A percentile compares a stretch with the other conserved stretches of the same genome.
phyloP scores from a whole-genome alignment of 2,113 vertebrate species.

The Cnemophilus loriae region DNA sequence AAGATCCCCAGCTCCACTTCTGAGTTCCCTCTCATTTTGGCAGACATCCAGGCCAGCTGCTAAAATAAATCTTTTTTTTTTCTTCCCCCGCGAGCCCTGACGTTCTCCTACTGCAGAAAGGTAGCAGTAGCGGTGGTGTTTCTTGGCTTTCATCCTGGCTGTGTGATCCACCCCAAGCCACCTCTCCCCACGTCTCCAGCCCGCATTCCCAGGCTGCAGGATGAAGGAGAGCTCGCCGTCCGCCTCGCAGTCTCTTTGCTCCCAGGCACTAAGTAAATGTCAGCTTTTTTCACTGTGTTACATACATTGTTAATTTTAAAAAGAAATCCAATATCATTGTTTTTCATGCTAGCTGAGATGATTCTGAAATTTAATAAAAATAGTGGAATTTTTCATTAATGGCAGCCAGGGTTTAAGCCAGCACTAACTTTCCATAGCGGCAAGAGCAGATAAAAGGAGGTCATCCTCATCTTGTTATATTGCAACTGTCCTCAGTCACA shows the following conservation, averaged over 20 bases:
- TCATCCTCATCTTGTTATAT: neutral
- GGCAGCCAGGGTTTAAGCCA: neutral
- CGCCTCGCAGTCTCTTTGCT: conserved; percentile 27
- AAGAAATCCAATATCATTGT: conserved; percentile 57
- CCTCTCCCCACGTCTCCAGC: neutral
- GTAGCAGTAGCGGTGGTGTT: neutral
- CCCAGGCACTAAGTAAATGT: conserved; percentile 63
- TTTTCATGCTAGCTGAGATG: conserved; percentile 41
- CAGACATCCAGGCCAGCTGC: conserved; percentile 26
- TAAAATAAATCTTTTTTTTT: neutral
- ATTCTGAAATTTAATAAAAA: conserved; percentile 62
- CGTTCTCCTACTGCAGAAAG: neutral
- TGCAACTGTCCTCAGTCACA: neutral
- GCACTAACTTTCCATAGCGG: neutral
- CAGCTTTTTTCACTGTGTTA: conserved; percentile 46
- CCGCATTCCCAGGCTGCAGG: neutral
- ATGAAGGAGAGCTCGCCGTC: neutral
- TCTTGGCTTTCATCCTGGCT: conserved; percentile 33
- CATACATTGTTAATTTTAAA: conserved; percentile 61
- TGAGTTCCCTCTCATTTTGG: neutral
- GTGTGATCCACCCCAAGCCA: neutral
- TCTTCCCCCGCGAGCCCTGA: neutral
- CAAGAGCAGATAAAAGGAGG: neutral
- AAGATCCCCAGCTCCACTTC: neutral
- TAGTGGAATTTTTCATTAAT: conserved; percentile 42